A percentile compares a stretch with the other conserved stretches of the same genome.
Conservation (phyloP, 2,888 invertebrate genomes). For the Cryptocephalus primarius region DNA sequence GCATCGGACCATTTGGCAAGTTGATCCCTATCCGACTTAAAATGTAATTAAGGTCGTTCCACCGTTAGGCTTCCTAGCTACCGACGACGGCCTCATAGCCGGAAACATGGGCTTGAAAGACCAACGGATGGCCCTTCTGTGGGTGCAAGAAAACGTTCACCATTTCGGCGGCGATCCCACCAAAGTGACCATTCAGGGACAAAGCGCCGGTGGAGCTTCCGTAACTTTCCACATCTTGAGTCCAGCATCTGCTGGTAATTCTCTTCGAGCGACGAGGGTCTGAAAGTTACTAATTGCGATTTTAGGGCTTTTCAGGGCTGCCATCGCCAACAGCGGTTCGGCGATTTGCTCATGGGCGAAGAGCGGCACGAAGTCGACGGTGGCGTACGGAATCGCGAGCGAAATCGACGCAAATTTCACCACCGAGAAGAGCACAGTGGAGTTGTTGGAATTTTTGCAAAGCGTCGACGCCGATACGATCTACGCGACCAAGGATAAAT, state of each 20-base stretch:
- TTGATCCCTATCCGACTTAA: too few relatives aligned
- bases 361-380: slow-evolving; percentile 4
- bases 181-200: neutral
- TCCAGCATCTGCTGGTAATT: neutral
- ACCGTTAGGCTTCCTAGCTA: neutral
- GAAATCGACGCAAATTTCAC: slow-evolving; percentile 10
- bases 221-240: neutral
- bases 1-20: slow-evolving; percentile 20
- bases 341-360: slow-evolving; percentile 10
- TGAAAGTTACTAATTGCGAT: too few relatives aligned
- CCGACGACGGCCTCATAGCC: neutral
- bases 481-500: too few relatives aligned
- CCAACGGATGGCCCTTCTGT: neutral
- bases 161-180: neutral
- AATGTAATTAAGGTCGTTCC: too few relatives aligned
- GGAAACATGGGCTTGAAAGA: neutral
- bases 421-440: slow-evolving; percentile 7
- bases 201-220: neutral
- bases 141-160: neutral
- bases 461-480: slow-evolving; percentile 4
- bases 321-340: slow-evolving; percentile 14
- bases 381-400: slow-evolving; percentile 11
- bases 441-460: slow-evolving; percentile 10
- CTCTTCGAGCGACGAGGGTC: too few relatives aligned
- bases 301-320: slow-evolving; percentile 13